A percentile compares a stretch with the other conserved stretches of the same genome.
phyloP scores from a whole-genome alignment of 2,113 vertebrate species.

The Collichthys lucidus region DNA sequence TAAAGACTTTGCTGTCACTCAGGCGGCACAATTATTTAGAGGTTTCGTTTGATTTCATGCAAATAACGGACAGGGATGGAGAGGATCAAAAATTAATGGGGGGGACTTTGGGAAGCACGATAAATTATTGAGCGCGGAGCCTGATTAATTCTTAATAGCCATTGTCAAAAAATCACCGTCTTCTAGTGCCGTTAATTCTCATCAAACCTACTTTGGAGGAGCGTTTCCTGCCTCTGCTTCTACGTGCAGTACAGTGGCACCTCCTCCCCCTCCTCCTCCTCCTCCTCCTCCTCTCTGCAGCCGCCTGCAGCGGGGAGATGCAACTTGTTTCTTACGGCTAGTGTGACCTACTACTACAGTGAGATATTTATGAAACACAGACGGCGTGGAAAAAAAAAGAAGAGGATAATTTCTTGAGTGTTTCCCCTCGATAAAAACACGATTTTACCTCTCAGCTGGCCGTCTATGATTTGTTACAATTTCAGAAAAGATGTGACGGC shows the following conservation, averaged over 20 bases:
- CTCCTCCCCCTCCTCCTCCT: constrained; percentile 15
- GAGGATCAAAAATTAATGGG: constrained; percentile 85
- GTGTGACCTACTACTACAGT: neutral
- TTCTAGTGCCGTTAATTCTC: constrained; percentile 78
- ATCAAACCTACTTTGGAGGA: constrained; percentile 72
- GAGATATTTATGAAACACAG: neutral
- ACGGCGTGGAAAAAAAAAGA: neutral
- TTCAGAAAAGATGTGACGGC: neutral
- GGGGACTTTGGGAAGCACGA: constrained; percentile 80
- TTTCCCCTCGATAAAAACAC: neutral
- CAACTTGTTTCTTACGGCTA: constrained; percentile 16
- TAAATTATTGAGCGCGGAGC: constrained; percentile 81
- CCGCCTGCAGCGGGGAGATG: constrained; percentile 9
- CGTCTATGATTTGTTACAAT: neutral
- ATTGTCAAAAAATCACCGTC: constrained; percentile 84
- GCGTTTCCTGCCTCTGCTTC: constrained; percentile 40
- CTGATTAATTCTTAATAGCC: constrained; percentile 86
- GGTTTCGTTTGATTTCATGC: constrained; percentile 81
- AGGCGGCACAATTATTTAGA: constrained; percentile 73
- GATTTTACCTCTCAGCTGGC: neutral
- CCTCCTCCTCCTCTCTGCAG: constrained; percentile 16
- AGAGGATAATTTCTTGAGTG: neutral
- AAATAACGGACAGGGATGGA: constrained; percentile 81
- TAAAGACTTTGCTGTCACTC: constrained; percentile 56
- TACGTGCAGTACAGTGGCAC: neutral